Evolutionary conservation across 2,888 invertebrate genomes (phyloP).

Genomic region (Drosophila suboccidentalis): DNA sequence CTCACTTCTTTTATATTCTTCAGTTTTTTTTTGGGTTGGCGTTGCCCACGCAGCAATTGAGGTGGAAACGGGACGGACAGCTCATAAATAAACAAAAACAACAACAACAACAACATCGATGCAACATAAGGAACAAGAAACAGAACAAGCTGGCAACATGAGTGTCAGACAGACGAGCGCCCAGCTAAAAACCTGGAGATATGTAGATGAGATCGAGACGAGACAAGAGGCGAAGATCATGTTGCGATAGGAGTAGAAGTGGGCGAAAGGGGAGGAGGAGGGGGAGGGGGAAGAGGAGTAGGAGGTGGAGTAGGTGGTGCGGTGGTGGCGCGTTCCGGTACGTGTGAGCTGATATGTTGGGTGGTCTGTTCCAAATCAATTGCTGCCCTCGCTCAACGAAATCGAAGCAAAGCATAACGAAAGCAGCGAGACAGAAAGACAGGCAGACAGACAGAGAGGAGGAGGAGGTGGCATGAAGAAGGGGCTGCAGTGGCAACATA

Average conservation of each 20-base stretch:
- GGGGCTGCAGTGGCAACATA: slow-evolving; percentile 1
- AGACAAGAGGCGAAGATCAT: slow-evolving; percentile 50
- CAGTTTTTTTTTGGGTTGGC: background rate
- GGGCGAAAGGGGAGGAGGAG: background rate
- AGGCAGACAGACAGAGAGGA: background rate
- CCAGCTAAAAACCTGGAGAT: slow-evolving; percentile 35
- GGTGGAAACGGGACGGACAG: slow-evolving; percentile 37
- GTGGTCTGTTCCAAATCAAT: slow-evolving; percentile 82
- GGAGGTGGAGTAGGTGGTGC: background rate
- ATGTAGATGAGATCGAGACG: slow-evolving; percentile 57
- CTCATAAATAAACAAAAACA: slow-evolving; percentile 74
- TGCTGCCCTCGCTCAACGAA: slow-evolving; percentile 58
- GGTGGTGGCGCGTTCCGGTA: slow-evolving; percentile 67
- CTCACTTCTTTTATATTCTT: slow-evolving; percentile 58
- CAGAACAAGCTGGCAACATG: slow-evolving; percentile 75
- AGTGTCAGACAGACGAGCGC: slow-evolving; percentile 64
- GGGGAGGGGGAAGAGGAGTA: background rate
- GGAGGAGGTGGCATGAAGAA: background rate
- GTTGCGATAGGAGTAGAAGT: slow-evolving; percentile 31
- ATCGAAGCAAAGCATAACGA: slow-evolving; percentile 54
- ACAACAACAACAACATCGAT: slow-evolving; percentile 30
- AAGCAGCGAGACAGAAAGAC: background rate
- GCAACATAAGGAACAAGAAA: slow-evolving; percentile 68
- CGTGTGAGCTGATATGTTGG: slow-evolving; percentile 80
- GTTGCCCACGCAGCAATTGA: slow-evolving; percentile 11